phyloP scores from a whole-genome alignment of 2,888 invertebrate genomes.

The Eumerus sabulonum region DNA sequence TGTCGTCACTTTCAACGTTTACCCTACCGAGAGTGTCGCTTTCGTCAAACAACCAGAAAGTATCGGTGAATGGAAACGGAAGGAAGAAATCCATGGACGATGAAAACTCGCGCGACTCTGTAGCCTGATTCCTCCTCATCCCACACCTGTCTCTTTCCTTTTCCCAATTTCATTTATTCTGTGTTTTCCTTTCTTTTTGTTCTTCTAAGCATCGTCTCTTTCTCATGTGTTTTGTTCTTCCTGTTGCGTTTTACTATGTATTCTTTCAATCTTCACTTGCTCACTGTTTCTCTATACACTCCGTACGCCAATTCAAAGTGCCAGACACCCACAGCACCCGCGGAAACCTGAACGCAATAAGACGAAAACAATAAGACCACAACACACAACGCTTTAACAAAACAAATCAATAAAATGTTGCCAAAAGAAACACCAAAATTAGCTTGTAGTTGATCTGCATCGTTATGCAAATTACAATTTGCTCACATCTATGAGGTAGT shows the following conservation, averaged over 20 bases:
- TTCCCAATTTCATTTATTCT: slow-evolving; percentile 40
- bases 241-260: neutral
- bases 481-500: too few relatives aligned
- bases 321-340: slow-evolving; percentile 42
- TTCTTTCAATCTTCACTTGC: neutral
- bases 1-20: slow-evolving; percentile 51
- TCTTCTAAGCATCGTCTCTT: slow-evolving; percentile 29
- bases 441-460: slow-evolving; percentile 36
- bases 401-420: slow-evolving; percentile 39
- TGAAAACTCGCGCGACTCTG: slow-evolving; percentile 69
- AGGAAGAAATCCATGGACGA: slow-evolving; percentile 18
- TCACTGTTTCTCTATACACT: slow-evolving; percentile 4
- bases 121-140: slow-evolving; percentile 68
- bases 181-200: slow-evolving; percentile 20
- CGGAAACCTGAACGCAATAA: too few relatives aligned
- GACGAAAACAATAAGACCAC: too few relatives aligned
- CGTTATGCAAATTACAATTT: slow-evolving; percentile 58
- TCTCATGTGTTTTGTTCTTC: slow-evolving; percentile 4
- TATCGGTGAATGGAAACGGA: slow-evolving; percentile 59
- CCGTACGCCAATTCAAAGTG: slow-evolving; percentile 56
- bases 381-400: slow-evolving; percentile 57
- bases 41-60: slow-evolving; percentile 43
- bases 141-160: slow-evolving; percentile 48
- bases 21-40: slow-evolving; percentile 64
- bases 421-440: slow-evolving; percentile 36